A percentile compares a stretch with the other conserved stretches of the same genome.
Evolutionary conservation across 2,113 vertebrate species (phyloP).

Genomic region (Misgurnus anguillicaudatus): DNA sequence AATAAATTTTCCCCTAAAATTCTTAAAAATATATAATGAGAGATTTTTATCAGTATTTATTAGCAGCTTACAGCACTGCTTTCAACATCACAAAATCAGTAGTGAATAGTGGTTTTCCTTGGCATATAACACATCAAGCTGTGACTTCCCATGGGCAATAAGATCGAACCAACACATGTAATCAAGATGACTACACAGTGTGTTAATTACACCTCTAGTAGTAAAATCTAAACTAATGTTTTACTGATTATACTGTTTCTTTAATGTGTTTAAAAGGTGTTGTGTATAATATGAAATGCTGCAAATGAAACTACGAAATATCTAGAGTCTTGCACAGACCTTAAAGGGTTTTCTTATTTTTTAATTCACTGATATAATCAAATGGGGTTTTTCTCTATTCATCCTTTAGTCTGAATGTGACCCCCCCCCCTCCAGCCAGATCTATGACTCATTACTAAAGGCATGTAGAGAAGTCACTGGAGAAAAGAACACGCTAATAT

Average conservation of each 20-base stretch:
- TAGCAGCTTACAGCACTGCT: neutral
- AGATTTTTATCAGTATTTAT: no score
- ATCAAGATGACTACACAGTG: conserved; percentile 50
- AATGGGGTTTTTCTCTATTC: conserved; percentile 55
- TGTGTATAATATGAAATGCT: conserved; percentile 22
- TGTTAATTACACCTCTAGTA: conserved; percentile 49
- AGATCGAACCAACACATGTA: conserved; percentile 53
- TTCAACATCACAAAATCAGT: conserved; percentile 34
- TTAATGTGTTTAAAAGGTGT: conserved; percentile 41
- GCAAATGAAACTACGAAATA: neutral
- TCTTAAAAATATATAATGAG: no score
- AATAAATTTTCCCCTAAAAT: no score
- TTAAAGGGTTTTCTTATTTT: conserved; percentile 29
- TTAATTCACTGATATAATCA: conserved; percentile 58
- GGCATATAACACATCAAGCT: conserved; percentile 41
- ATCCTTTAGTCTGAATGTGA: conserved; percentile 60
- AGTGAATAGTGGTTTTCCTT: conserved; percentile 15
- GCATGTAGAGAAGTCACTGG: conserved; percentile 64
- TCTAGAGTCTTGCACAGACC: conserved; percentile 7
- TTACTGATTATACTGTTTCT: conserved; percentile 26
- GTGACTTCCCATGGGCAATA: conserved; percentile 45
- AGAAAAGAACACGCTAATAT: conserved; percentile 66
- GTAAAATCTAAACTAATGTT: conserved; percentile 41
- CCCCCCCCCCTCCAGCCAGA: conserved; percentile 55
- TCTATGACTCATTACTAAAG: conserved; percentile 67